Conservation (phyloP, 2,888 invertebrate species). For the Phyto melanocephala region DNA sequence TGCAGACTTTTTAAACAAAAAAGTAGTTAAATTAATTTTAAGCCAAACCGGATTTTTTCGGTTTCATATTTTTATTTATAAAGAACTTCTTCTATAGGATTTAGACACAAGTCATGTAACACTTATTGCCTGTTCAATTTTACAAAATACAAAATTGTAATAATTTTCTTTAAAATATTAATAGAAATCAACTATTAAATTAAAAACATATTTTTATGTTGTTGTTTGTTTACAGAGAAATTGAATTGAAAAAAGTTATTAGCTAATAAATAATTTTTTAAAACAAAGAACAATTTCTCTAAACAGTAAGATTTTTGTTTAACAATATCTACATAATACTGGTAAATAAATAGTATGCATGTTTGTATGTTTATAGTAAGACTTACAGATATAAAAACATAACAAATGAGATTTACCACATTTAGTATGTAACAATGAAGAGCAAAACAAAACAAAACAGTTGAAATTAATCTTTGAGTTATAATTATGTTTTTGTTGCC, state of each 20-base stretch:
- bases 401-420: slow-evolving; percentile 3
- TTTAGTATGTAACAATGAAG: not conserved
- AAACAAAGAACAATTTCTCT: not conserved
- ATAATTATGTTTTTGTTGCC: too few relatives aligned
- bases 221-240: not conserved
- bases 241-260: not conserved
- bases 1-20: not conserved
- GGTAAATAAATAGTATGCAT: not conserved
- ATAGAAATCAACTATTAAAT: slow-evolving; percentile 17
- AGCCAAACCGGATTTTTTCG: slow-evolving; percentile 42
- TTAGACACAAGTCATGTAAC: slow-evolving; percentile 16
- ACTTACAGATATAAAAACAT: not conserved
- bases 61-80: not conserved
- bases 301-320: not conserved
- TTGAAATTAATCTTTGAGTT: too few relatives aligned
- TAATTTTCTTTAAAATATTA: slow-evolving; percentile 17
- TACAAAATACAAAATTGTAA: not conserved
- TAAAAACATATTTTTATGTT: not conserved
- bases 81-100: slow-evolving; percentile 32
- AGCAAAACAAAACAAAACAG: not conserved
- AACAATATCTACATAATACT: not conserved
- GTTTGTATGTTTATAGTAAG: too few relatives aligned
- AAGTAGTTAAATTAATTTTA: slow-evolving; percentile 34
- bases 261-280: not conserved
- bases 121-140: slow-evolving; percentile 1